Conservation (phyloP, 2,888 invertebrate species). For the Steromphala cineraria region DNA sequence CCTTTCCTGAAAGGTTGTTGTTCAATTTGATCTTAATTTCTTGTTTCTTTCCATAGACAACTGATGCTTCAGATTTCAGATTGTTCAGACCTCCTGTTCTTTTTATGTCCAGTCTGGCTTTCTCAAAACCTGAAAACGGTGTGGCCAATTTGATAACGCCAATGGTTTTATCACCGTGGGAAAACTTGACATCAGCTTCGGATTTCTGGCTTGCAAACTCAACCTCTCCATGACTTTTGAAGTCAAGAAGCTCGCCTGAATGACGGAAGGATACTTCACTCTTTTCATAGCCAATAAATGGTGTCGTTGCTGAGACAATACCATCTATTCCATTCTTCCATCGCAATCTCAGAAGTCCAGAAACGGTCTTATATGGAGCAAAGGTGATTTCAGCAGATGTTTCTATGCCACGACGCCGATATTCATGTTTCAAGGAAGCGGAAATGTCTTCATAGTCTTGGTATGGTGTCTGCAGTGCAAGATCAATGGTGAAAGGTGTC, state of each 20-base stretch:
- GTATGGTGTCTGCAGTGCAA: constrained; percentile 22
- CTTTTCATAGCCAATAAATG: constrained; percentile 47
- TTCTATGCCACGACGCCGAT: background rate
- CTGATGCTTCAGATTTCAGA: constrained; percentile 26
- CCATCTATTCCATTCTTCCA: constrained; percentile 28
- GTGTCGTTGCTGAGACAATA: constrained; percentile 46
- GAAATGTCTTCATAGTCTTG: constrained; percentile 11
- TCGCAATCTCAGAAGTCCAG: constrained; percentile 36
- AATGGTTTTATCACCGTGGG: constrained; percentile 15
- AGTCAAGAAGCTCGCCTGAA: constrained; percentile 43
- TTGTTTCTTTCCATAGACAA: constrained; percentile 19
- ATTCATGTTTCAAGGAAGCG: constrained; percentile 31
- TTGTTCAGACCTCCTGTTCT: constrained; percentile 33
- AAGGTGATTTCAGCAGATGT: constrained; percentile 35
- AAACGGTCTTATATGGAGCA: constrained; percentile 33
- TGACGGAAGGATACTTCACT: constrained; percentile 43
- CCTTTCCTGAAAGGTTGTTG: background rate
- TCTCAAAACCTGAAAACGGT: constrained; percentile 11
- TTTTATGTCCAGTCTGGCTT: constrained; percentile 28
- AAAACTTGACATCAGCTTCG: constrained; percentile 28
- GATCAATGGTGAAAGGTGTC: constrained; percentile 28
- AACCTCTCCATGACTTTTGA: constrained; percentile 50
- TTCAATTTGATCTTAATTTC: constrained; percentile 26
- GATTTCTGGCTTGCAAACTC: constrained; percentile 7
- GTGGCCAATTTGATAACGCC: constrained; percentile 25